phyloP scores from a whole-genome alignment of 2,797 vertebrate species.

The Gambusia yucatana region DNA sequence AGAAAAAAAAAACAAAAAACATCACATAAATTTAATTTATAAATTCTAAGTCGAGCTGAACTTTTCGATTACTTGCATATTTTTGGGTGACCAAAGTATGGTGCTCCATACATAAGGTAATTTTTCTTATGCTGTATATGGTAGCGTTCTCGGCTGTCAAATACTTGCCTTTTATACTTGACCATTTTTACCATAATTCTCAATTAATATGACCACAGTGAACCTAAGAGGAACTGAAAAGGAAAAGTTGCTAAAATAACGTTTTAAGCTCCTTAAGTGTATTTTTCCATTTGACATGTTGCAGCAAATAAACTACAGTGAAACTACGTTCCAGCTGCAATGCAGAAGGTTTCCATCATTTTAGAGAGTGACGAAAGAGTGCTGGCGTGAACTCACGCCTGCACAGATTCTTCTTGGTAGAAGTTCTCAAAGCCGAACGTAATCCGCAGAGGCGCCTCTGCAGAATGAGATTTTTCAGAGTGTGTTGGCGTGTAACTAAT shows the following conservation, averaged over 20 bases:
- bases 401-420: constrained; percentile 27
- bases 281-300: background rate
- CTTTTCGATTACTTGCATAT: background rate
- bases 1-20: background rate
- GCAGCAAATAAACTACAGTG: background rate
- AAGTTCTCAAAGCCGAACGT: constrained; percentile 22
- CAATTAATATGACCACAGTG: background rate
- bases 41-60: background rate
- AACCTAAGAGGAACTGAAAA: background rate
- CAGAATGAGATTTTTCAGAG: constrained; percentile 38
- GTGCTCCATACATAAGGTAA: background rate
- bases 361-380: background rate
- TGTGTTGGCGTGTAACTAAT: constrained; percentile 41
- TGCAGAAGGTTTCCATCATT: background rate
- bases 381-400: constrained; percentile 9
- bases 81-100: background rate
- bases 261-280: background rate
- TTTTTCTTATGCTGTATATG: background rate
- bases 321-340: background rate
- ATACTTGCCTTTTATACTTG: background rate
- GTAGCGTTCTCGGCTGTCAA: background rate
- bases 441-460: constrained; percentile 23
- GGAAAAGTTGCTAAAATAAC: background rate
- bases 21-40: background rate
- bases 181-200: background rate